Percentiles rank a stretch among this genome's conserved stretches.
Evolutionary conservation across 2,888 invertebrate species (phyloP).

Genomic region (Lepetodrilus schrolli): DNA sequence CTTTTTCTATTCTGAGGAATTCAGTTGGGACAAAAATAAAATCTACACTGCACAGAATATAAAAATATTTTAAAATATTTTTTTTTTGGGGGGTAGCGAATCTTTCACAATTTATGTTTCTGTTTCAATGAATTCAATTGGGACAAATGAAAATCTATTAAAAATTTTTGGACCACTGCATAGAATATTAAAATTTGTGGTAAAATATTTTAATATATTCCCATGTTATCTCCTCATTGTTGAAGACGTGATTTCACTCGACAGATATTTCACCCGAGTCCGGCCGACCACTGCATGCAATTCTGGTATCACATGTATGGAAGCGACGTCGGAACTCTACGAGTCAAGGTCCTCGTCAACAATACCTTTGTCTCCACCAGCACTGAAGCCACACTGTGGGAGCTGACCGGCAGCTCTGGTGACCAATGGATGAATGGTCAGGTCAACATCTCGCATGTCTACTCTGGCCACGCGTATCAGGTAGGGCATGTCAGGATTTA

Average conservation of each 20-base stretch:
- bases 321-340: constrained; percentile 52
- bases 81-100: too few relatives aligned
- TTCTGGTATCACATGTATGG: constrained; percentile 67
- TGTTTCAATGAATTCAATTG: too few relatives aligned
- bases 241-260: background rate
- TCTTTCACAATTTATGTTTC: too few relatives aligned
- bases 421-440: constrained; percentile 63
- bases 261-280: constrained; percentile 44
- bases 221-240: background rate
- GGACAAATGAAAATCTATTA: too few relatives aligned
- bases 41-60: too few relatives aligned
- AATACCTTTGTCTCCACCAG: constrained; percentile 45
- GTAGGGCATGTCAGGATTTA: constrained; percentile 40
- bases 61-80: too few relatives aligned
- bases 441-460: constrained; percentile 53
- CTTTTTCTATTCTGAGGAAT: too few relatives aligned
- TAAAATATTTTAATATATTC: background rate
- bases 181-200: too few relatives aligned
- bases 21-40: too few relatives aligned
- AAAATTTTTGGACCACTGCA: too few relatives aligned
- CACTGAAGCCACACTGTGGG: constrained; percentile 57
- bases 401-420: constrained; percentile 51
- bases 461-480: constrained; percentile 60
- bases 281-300: constrained; percentile 47
- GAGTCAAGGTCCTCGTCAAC: constrained; percentile 54